Evolutionary conservation across 2,888 invertebrate species (phyloP), one percentile per base, ranked within the genome.

Genomic region (Eupithecia subumbrata): DNA sequence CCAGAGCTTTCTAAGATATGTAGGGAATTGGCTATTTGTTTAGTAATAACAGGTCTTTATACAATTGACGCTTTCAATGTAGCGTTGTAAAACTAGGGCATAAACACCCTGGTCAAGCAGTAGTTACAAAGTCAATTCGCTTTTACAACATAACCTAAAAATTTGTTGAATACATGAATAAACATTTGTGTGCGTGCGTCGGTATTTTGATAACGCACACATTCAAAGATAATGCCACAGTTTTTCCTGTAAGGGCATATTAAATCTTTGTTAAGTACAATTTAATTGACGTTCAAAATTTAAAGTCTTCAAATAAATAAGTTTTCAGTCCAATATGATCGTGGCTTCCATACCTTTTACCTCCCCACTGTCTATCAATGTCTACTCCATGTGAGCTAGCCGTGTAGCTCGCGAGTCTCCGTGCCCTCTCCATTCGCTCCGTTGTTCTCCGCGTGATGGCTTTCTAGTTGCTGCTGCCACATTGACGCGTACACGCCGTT

Each of bases 381-480:
- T 22, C 52, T n/a, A 22, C 52, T 9, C 60, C 56, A 3, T 25
- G 12, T 18, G 11, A 25, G 22, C 25, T 60, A 60, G 25, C 14
- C 60, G 5, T 18, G 78, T 45, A 76, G 68, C 4, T 85, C 86
- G 74, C 86, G 87, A 8, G 71, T 74, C 45, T 77, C 81, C 72
- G 82, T 78, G n/a, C 69, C 80, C 66, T 82, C 83, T 2, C 76
- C 79, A 72, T 77, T 80, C 71, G 80, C 82, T 67, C 84, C 84
- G 75, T 85, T 86, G 68, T 80, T 84, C 69, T 82, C 84, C 30
- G 89, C 90, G 76, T 92, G 92, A 76, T 95, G 90, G 73, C 93
- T 96, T 84, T 97, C 96, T 12, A 97, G 91, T 85, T 99, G 99
- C 82, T 98, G 97, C 82, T 97, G 96, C 99, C 99, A 99, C 99